Evolutionary conservation across 2,797 vertebrate genomes (phyloP).

Genomic region (Hemibagrus guttatus): DNA sequence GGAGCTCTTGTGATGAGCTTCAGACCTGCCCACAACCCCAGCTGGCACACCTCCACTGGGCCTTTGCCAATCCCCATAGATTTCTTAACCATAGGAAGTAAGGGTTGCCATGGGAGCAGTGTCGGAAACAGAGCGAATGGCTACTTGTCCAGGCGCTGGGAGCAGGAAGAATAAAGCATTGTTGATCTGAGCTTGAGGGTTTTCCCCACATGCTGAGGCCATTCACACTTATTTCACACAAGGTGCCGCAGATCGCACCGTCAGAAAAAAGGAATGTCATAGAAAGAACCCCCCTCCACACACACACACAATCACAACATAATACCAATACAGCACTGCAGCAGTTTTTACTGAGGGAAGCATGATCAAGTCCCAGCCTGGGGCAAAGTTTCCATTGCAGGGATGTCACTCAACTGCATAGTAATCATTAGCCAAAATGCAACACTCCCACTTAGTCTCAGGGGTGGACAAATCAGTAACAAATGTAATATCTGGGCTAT

Average conservation of each 20-base stretch:
- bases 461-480: not conserved
- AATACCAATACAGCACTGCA: not conserved
- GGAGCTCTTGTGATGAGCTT: conserved; percentile 46
- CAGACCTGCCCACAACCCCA: conserved; percentile 44
- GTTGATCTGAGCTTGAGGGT: conserved; percentile 55
- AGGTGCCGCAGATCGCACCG: conserved; percentile 51
- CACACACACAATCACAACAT: not conserved
- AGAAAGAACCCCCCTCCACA: too few species aligned
- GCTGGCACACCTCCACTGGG: conserved; percentile 75
- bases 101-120: conserved; percentile 78
- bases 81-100: conserved; percentile 72
- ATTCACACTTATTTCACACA: conserved; percentile 50
- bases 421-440: conserved; percentile 25
- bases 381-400: not conserved
- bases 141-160: conserved; percentile 72
- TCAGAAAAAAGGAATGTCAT: conserved; percentile 44
- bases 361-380: not conserved
- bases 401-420: conserved; percentile 7
- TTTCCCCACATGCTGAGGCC: conserved; percentile 59
- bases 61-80: conserved; percentile 78
- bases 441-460: not conserved
- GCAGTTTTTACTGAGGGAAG: not conserved
- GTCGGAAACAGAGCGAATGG: conserved; percentile 77
- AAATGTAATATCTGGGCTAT: not conserved
- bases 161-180: conserved; percentile 66